These are phyloP conservation scores for Gymnothorax javanicus DNA, from an alignment of 2,797 vertebrate species.

Conservation along the genomic window DNA sequence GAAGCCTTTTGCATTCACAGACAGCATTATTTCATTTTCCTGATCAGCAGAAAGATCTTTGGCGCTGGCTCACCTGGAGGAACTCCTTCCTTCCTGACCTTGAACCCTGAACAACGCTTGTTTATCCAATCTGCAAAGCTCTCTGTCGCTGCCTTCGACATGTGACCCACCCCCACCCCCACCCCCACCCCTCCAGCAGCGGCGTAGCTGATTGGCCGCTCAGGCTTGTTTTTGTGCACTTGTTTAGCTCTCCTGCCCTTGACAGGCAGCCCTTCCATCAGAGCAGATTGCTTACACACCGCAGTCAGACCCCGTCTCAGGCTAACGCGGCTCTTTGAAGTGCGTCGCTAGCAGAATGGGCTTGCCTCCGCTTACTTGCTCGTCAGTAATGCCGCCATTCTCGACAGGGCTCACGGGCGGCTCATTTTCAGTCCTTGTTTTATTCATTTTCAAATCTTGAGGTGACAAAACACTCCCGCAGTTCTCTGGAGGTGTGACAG, in stretches of 20 bases:
- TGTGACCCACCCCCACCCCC: not conserved
- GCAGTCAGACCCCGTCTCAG: not conserved
- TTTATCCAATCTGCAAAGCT: conserved; percentile 17
- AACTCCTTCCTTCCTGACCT: not conserved
- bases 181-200: not conserved
- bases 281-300: not conserved
- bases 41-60: not conserved
- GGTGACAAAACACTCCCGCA: not conserved
- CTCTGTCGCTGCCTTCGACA: not conserved
- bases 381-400: not conserved
- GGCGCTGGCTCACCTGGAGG: not conserved
- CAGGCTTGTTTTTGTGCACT: conserved; percentile 1
- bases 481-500: not conserved
- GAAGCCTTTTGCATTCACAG: not conserved
- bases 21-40: not conserved
- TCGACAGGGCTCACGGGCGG: not conserved
- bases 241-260: not conserved
- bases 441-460: not conserved
- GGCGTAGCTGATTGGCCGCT: not conserved
- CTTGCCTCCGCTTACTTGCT: not conserved
- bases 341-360: not conserved
- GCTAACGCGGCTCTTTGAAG: not conserved
- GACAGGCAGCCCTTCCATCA: not conserved
- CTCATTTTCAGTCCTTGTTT: not conserved
- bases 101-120: conserved; percentile 4